A percentile compares a stretch with the other conserved stretches of the same genome.
Conservation (phyloP, 2,113 vertebrate species). For the Coreoperca whiteheadi region DNA sequence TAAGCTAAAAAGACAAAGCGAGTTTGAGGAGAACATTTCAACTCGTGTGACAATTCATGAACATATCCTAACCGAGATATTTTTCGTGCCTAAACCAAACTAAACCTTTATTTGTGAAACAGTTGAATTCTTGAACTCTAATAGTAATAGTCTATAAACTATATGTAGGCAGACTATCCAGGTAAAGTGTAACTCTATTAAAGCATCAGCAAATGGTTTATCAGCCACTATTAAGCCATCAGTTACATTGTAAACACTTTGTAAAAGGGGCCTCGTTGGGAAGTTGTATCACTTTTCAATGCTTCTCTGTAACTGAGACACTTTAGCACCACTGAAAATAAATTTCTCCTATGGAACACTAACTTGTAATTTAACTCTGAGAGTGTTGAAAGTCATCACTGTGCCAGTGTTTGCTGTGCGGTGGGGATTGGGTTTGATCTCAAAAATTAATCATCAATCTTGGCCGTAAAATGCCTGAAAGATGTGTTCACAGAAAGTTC, state of each 20-base stretch:
- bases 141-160: no score
- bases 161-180: no score
- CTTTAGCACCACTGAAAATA: background rate
- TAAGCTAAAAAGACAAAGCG: background rate
- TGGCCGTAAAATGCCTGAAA: background rate
- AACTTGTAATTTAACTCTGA: slow-evolving; percentile 10
- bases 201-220: background rate
- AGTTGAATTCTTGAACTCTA: no score
- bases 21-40: background rate
- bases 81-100: no score
- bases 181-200: background rate
- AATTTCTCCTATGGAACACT: background rate
- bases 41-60: no score
- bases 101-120: no score
- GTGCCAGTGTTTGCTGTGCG: background rate
- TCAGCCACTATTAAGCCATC: background rate
- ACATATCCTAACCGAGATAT: no score
- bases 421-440: background rate
- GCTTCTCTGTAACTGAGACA: background rate
- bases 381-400: background rate
- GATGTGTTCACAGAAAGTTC: background rate
- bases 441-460: slow-evolving; percentile 3
- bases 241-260: background rate
- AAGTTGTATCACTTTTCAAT: background rate
- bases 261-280: background rate